Base-by-base conservation (phyloP, 2,797 vertebrate genomes). In the Sebastes itinus region DNA sequence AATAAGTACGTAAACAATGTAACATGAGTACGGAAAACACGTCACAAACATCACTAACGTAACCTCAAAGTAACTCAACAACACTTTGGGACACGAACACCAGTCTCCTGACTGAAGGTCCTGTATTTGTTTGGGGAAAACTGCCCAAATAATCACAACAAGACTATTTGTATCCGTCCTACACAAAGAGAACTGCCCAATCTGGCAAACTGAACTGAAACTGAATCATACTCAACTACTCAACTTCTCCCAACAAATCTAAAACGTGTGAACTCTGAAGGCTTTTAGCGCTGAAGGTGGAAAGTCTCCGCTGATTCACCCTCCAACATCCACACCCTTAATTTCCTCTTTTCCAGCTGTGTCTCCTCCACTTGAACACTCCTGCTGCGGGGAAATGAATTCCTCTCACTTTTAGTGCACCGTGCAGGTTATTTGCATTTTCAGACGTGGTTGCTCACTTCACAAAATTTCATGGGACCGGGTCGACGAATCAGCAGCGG, bases 371-470 rank as follows among this genome's bases (percentile, higher is more conserved):
- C 56, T 62, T 75, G 35, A 72, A 81, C 23, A 9, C 52, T 77
- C 42, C 80, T 3, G 65, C 66, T 27, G 78, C 1, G 42, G 32
- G 10, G 18, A 82, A 82, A 81, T 72, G 32, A 33, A 85, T 88
- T 81, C 6, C 61, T 56, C 63, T 42, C 60, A 18, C 68, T 62
- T 38, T 56, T 1, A 3, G 22, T 6, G 13, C 11, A 5, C 60
- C 2, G 10, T 73, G 42, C 63, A 12, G 61, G 18, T 56, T 38
- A 75, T 85, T 70, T 83, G n/a, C 80, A 83, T 81, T 69, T 83
- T 65, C 65, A 63, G 58, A 76, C 23, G 32, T 20, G 66, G 7
- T 42, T 42, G 49, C 72, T 85, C 60, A 27, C 64, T 78, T 66
- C 56, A 25, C 66, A 7, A 62, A 42, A 66, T 81, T 72, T 75